Conservation (phyloP, 2,113 vertebrate species). For the Reinhardtius hippoglossoides region DNA sequence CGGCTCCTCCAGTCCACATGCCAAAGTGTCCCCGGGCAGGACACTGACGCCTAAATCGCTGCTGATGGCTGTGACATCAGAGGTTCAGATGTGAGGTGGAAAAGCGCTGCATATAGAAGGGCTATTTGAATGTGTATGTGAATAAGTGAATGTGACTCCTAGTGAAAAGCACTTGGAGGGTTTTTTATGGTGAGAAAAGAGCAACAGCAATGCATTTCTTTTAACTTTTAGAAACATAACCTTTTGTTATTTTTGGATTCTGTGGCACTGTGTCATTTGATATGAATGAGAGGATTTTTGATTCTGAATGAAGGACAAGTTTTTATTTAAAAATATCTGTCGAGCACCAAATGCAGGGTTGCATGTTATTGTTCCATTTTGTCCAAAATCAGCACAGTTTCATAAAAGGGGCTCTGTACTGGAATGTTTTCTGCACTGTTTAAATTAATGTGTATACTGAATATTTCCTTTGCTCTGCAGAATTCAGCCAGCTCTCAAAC, state of each 20-base stretch:
- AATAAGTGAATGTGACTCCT: not conserved
- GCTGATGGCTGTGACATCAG: too few species aligned
- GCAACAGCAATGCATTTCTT: not conserved
- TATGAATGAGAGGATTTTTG: not conserved
- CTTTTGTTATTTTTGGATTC: not conserved
- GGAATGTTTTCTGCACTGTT: not conserved
- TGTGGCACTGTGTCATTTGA: not conserved
- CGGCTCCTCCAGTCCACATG: too few species aligned
- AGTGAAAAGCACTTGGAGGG: not conserved
- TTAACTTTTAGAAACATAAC: not conserved
- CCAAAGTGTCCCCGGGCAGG: too few species aligned
- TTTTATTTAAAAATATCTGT: conserved; percentile 13
- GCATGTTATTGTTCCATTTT: not conserved
- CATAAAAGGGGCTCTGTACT: not conserved
- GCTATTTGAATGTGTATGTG: not conserved
- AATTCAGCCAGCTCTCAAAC: not conserved
- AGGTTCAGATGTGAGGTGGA: too few species aligned
- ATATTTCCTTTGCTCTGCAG: not conserved
- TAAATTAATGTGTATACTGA: not conserved
- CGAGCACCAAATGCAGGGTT: not conserved
- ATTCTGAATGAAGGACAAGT: conserved; percentile 3
- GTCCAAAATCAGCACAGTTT: not conserved
- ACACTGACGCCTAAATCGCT: too few species aligned
- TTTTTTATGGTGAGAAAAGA: not conserved
- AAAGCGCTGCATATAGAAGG: too few species aligned